These are phyloP conservation scores for Plusia festucae DNA, from an alignment of 2,888 invertebrate genomes.

Conservation along the genomic window DNA sequence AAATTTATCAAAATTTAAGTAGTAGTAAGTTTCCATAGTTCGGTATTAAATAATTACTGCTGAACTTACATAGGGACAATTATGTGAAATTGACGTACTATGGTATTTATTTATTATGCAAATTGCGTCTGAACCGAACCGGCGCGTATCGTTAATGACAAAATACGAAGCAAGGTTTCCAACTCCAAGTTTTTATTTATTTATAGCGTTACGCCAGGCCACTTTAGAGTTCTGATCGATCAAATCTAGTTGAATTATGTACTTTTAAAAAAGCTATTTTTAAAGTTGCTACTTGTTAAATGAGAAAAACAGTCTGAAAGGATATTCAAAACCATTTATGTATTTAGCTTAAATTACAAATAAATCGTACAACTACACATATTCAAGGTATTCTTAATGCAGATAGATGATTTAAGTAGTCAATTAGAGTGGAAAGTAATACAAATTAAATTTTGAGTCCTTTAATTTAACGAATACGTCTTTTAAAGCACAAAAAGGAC, in stretches of 20 bases:
- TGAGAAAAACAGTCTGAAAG: too few species aligned
- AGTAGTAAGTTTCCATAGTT: too few species aligned
- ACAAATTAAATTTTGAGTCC: too few species aligned
- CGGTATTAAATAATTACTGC: slow-evolving; percentile 14
- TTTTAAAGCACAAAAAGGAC: too few species aligned
- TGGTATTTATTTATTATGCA: slow-evolving; percentile 34
- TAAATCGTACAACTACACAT: too few species aligned
- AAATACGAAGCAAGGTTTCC: slow-evolving; percentile 13
- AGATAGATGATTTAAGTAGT: too few species aligned
- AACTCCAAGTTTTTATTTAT: slow-evolving; percentile 22
- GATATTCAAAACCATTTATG: too few species aligned
- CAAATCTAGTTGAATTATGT: background rate
- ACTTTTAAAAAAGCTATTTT: background rate
- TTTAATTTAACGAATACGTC: too few species aligned
- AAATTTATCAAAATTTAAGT: slow-evolving; percentile 18
- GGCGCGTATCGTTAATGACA: slow-evolving; percentile 20
- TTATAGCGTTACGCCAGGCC: background rate
- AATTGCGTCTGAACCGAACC: slow-evolving; percentile 29
- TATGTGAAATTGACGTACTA: slow-evolving; percentile 26
- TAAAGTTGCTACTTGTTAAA: background rate
- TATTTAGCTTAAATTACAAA: too few species aligned
- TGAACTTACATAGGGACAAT: slow-evolving; percentile 19
- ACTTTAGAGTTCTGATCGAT: background rate
- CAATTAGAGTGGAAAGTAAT: too few species aligned
- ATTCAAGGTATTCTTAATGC: too few species aligned